Base-by-base conservation (phyloP, 2,113 vertebrate genomes). In the Talpa occidentalis region DNA sequence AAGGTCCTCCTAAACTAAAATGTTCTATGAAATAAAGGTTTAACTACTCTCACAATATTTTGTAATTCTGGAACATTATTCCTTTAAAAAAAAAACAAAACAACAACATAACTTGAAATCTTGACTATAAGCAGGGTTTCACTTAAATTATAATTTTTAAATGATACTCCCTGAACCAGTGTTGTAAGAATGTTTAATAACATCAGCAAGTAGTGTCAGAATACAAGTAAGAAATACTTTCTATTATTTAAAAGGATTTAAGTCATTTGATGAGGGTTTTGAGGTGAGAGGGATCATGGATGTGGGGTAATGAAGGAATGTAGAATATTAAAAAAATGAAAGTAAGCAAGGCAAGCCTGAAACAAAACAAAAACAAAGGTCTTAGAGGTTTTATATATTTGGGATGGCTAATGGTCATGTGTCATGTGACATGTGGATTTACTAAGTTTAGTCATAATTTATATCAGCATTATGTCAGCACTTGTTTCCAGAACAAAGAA, bases 251-350 rank as follows among this genome's bases (percentile, higher is more conserved):
- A 85, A 54, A n/a, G 6, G 0, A 3, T 16, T 30, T 14, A 17
- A 35, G 7, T 47, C n/a, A 54, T 47, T 37, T 15, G 28, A 28
- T 60, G 4, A 70, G 12, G 4, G 52, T 35, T 86, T 22, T 0
- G 17, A 5, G 3, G 0, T 22, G 17, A 19, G 3, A 47, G 11
- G 22, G 1, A 3, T 56, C 11, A 59, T 21, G 3, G 3, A 52
- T 73, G 28, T 30, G 64, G 64, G 64, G 12, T 66, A n/a, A 28
- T 16, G 32, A 66, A 56, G 54, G 54, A 56, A 21, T 22, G 22
- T 21, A 22, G 35, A 10, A 40, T 10, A 70, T 2, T 8, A 37
- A 60, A 30, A 59, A 72, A 37, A 49, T 32, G 11, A 72, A 4
- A 60, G 0, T 32, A 73, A 74, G 2, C 0, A 72, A 66, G 3